These are phyloP conservation scores for Nyctalus aviator DNA, from an alignment of 2,797 vertebrate species.

Conservation along the genomic window DNA sequence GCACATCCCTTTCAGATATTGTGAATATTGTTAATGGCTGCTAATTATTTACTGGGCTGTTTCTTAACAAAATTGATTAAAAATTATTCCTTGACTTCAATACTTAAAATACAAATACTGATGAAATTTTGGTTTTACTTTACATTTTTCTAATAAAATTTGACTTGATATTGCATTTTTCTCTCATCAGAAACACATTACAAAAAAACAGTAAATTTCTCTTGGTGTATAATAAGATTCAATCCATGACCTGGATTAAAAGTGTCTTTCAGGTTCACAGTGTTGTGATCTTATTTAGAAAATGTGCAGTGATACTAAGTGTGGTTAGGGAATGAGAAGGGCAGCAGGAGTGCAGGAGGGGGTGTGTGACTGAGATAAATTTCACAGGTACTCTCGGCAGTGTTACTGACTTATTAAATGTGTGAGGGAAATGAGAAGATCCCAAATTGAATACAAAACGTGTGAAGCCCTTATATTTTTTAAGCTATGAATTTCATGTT, in stretches of 20 bases:
- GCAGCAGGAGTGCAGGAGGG: accelerated
- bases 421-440: background rate
- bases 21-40: background rate
- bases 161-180: background rate
- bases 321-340: background rate
- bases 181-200: background rate
- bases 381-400: background rate
- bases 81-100: background rate
- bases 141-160: background rate
- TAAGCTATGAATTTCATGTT: background rate
- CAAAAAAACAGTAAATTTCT: background rate
- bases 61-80: background rate
- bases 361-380: background rate
- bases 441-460: background rate
- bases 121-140: background rate
- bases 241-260: background rate
- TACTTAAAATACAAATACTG: background rate
- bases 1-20: background rate
- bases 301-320: background rate
- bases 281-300: background rate
- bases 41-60: background rate
- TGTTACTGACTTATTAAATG: background rate
- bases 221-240: background rate
- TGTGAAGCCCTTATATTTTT: background rate
- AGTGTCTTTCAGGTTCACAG: background rate